Base-by-base conservation (phyloP, 2,797 vertebrate species). In the Lacerta bilineata region DNA sequence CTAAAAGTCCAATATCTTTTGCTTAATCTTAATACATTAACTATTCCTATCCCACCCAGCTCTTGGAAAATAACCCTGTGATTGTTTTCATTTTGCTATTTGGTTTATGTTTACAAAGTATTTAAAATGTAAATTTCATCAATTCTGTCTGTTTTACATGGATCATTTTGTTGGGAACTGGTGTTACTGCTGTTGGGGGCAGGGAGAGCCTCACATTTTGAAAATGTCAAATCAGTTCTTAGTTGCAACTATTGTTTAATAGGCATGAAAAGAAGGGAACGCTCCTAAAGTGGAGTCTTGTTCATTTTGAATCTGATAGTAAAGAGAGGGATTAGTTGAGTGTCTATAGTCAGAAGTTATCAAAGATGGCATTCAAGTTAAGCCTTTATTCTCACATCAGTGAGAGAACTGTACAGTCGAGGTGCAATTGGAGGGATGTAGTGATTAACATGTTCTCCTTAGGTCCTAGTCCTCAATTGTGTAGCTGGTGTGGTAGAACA, bases 301-400 rank as follows among this genome's bases (percentile, higher is more conserved):
- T 78, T 86, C 59, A 68, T 86, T 78, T 86, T 68, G 10, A 78
- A 85, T 68, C 61, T 46, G 27, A 33, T 46, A 50, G 50, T 83
- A 86, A 69, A 68, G 27, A 79, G 25, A 25, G 83, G 66, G 25
- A 75, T 25, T 75, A 41, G 50, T 39, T 74, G 33, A 75, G 74
- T 41, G 9, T 41, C 36, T 75, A 7, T 39, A 41, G 9, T 55
- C n/a, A 66, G 83, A 5, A 75, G 64, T 83, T 83, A 71, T 71
- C 82, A 83, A 83, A 83, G 68, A 83, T 50, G 43, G 68, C 25
- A 72, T n/a, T 83, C 33, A 43, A 43, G 81, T n/a, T 83, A 69
- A 39, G 68, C 18, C 82, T 83, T 84, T 84, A 23, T 59, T 74
- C 83, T 84, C 46, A 84, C 46, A 72, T 72, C 29, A 36, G 43